phyloP scores from a whole-genome alignment of 2,888 invertebrate genomes.

The Ophion obscuratus region DNA sequence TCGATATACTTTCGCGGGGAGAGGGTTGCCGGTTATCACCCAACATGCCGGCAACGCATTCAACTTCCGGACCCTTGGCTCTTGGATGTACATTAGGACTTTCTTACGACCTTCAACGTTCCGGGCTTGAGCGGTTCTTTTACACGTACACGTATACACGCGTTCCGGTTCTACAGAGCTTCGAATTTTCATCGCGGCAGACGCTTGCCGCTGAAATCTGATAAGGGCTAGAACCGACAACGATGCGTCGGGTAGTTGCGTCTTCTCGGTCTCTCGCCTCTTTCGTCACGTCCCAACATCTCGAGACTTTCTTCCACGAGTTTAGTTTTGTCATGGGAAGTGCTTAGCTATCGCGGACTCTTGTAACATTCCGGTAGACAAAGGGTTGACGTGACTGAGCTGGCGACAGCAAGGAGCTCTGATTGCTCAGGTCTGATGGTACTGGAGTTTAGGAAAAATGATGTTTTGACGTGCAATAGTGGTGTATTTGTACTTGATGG shows the following conservation, averaged over 20 bases:
- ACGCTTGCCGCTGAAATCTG: conserved; percentile 38
- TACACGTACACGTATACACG: neutral
- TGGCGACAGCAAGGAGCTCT: neutral
- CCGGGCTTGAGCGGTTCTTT: conserved; percentile 13
- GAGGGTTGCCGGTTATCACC: conserved; percentile 27
- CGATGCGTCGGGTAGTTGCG: conserved; percentile 47
- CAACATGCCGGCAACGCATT: conserved; percentile 28
- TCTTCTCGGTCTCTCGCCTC: conserved; percentile 3
- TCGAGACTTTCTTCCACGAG: neutral
- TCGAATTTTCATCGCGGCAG: conserved; percentile 12
- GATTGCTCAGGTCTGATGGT: neutral
- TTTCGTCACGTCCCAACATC: neutral
- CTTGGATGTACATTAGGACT: conserved; percentile 31
- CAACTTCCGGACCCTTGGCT: conserved; percentile 49
- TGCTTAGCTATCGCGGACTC: neutral
- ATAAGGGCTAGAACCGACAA: conserved; percentile 31
- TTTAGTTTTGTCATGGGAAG: neutral
- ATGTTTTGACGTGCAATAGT: no score
- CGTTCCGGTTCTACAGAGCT: neutral
- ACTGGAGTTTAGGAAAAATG: no score
- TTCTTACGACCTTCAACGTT: conserved; percentile 44
- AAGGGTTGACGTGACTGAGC: neutral
- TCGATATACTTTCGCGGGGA: conserved; percentile 26
- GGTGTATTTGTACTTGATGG: neutral
- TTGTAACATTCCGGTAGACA: neutral